Evolutionary conservation across 2,888 invertebrate species (phyloP).

Genomic region (Alloscopus bannaensis): DNA sequence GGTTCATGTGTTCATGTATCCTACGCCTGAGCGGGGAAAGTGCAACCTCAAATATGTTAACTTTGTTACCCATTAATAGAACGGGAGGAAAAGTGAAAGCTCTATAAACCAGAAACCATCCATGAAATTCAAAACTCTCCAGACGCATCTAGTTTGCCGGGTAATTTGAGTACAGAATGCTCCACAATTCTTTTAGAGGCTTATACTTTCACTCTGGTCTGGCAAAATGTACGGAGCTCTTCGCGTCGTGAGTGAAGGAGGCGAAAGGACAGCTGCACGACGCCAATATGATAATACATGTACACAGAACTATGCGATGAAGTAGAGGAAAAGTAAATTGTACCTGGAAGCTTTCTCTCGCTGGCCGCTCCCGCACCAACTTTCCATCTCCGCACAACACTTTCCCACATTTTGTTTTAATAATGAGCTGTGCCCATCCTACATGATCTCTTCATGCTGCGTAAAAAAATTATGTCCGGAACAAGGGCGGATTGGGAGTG

Average conservation of each 20-base stretch:
- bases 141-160: too few species aligned
- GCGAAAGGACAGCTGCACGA: too few species aligned
- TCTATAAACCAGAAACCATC: slow-evolving; percentile 56
- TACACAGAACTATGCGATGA: too few species aligned
- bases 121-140: slow-evolving; percentile 60
- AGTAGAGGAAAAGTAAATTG: too few species aligned
- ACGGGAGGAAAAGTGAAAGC: slow-evolving; percentile 37
- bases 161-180: neutral
- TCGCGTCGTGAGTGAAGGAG: too few species aligned
- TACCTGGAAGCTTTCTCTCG: neutral
- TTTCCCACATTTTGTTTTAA: slow-evolving; percentile 30
- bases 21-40: too few species aligned
- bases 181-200: too few species aligned
- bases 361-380: neutral
- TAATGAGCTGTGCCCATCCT: slow-evolving; percentile 22
- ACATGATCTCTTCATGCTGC: slow-evolving; percentile 5
- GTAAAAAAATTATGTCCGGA: too few species aligned
- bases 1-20: too few species aligned
- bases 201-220: too few species aligned
- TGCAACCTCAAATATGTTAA: slow-evolving; percentile 1
- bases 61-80: slow-evolving; percentile 44
- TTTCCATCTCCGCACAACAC: slow-evolving; percentile 26
- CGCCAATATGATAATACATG: neutral
- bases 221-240: too few species aligned
- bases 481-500: too few species aligned